These are phyloP conservation scores for Gracilinanus agilis DNA, from an alignment of 2,113 vertebrate genomes.

Conservation along the genomic window DNA sequence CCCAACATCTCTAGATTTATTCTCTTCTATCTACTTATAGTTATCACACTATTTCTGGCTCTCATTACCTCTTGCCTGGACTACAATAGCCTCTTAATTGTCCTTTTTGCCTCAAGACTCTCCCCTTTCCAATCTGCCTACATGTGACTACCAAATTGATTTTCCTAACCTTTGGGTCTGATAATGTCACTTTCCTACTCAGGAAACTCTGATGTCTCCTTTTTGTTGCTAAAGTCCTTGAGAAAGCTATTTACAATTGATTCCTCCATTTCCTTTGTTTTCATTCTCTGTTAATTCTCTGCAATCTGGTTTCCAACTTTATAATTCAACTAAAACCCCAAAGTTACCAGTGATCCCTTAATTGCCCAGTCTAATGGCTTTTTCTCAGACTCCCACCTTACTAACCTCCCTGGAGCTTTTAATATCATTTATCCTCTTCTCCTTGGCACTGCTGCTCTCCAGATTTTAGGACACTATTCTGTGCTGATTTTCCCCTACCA, in stretches of 20 bases:
- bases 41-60: background rate
- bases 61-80: background rate
- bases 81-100: background rate
- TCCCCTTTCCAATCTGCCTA: background rate
- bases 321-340: no score
- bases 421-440: background rate
- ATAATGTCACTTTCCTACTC: background rate
- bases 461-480: no score
- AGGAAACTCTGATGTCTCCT: background rate
- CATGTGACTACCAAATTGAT: background rate
- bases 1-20: background rate
- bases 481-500: no score
- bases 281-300: no score
- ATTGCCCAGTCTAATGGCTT: background rate
- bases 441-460: background rate
- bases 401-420: no score
- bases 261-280: no score
- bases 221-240: background rate
- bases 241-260: no score
- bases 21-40: background rate
- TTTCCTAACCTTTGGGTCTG: background rate
- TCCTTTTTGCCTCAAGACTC: background rate
- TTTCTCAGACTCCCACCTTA: background rate
- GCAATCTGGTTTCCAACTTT: no score
- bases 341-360: no score